Percentiles rank a stretch among this genome's conserved stretches.
These are phyloP conservation scores for Tetragonula clypearis DNA, from an alignment of 1,140 invertebrate genomes.

Conservation along the genomic window DNA sequence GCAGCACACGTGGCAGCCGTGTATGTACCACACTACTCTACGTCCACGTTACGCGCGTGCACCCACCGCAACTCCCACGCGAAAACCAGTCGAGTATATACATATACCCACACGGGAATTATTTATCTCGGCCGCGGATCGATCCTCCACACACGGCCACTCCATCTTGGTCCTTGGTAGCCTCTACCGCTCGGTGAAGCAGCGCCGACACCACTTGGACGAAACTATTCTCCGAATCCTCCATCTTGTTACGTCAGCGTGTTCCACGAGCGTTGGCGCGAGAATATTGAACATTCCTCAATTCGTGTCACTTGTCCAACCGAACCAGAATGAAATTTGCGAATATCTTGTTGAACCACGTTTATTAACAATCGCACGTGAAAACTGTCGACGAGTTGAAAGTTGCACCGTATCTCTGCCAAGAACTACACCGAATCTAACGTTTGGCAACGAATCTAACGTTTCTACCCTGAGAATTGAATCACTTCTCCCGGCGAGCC, in stretches of 20 bases:
- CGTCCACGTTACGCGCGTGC: slow-evolving; percentile 55
- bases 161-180: not conserved
- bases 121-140: slow-evolving; percentile 57
- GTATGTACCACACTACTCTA: slow-evolving; percentile 50
- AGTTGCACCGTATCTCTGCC: no score
- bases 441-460: no score
- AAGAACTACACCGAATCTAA: no score
- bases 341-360: no score
- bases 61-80: slow-evolving; percentile 66
- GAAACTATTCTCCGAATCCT: not conserved
- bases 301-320: no score
- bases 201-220: not conserved
- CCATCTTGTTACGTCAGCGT: no score
- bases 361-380: no score
- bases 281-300: not conserved
- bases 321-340: no score
- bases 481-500: no score
- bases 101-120: slow-evolving; percentile 18
- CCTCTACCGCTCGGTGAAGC: not conserved
- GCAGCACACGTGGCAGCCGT: slow-evolving; percentile 60
- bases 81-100: slow-evolving; percentile 18
- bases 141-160: slow-evolving; percentile 9
- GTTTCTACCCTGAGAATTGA: no score
- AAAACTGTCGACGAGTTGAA: no score
- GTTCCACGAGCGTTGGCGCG: no score